phyloP scores from a whole-genome alignment of 2,113 vertebrate genomes.

The Rhinichthys klamathensis region DNA sequence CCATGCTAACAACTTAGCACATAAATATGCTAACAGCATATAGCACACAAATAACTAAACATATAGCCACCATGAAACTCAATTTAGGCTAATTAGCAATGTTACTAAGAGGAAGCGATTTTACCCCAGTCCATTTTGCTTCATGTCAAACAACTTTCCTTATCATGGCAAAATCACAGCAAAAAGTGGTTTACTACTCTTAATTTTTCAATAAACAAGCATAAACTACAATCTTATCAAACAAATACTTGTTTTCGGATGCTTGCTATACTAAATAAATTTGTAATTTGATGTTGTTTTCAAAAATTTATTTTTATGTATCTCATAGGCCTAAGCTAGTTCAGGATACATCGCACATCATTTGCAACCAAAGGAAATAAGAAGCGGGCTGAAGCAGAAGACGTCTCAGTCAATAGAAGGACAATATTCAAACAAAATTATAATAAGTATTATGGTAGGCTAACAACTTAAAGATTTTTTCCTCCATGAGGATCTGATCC shows the following conservation, averaged over 20 bases:
- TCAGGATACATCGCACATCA: background rate
- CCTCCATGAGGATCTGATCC: background rate
- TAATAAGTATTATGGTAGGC: background rate
- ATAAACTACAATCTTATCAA: background rate
- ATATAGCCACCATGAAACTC: background rate
- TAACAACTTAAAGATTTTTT: background rate
- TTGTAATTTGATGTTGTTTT: background rate
- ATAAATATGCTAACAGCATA: background rate
- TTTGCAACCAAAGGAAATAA: background rate
- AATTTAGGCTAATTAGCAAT: background rate
- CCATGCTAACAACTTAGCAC: background rate
- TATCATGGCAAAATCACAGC: background rate
- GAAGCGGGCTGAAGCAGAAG: background rate
- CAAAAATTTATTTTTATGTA: background rate
- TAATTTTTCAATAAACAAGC: background rate
- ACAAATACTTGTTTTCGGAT: background rate
- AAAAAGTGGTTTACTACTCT: background rate
- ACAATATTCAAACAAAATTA: background rate
- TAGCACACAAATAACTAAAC: no score
- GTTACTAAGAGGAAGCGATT: background rate
- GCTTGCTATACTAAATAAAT: background rate
- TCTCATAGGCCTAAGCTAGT: background rate
- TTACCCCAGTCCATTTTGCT: background rate
- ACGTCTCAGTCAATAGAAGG: background rate
- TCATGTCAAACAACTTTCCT: background rate